Evolutionary conservation across 2,113 vertebrate genomes (phyloP), one percentile per base, ranked within the genome.

Genomic region (Phrynosoma blainvillii): DNA sequence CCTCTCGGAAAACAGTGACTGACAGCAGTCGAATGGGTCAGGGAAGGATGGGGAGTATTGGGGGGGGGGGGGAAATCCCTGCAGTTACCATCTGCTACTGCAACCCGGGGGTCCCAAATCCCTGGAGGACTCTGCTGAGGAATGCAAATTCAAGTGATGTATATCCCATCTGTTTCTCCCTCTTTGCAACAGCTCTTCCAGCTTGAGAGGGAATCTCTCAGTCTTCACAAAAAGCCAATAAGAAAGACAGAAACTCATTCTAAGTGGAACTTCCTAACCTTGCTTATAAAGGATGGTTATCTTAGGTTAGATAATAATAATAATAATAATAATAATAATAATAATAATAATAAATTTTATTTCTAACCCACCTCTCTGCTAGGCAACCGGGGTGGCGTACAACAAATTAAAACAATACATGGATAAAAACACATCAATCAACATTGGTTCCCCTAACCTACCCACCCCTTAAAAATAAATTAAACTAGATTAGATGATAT

Each of bases 51-150:
- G 42, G 62, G 40, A 14, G 13, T 16, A 36, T 21, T 32, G 40
- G 25, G 40, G 36, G 2, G 32, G 47, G 75, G 81, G 73, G 59
- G 59, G 3, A 4, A 0, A 59, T 65, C 90, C 86, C 91, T 0
- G 2, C 5, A 0, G 87, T 85, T 92, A 91, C 94, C 95, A 95
- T 93, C 95, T 95, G 94, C 94, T 88, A n/a, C 92, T 79, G 91
- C 88, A 90, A 84, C 89, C 90, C 91, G 88, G 0, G 0, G 74
- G 75, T 90, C 85, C 65, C 79, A 0, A 27, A 76, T 91, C 89
- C 74, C 90, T 0, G 0, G 81, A 83, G 84, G 88, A 36, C 52
- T 1, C 27, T 81, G 73, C 77, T n/a, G 70, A 84, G 87, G 92
- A 93, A 93, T 92, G 89, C 20, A 70, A 71, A 74, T 71, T n/a